Evolutionary conservation across 2,797 vertebrate species (phyloP).

Genomic region (Melanotaenia nigrans): DNA sequence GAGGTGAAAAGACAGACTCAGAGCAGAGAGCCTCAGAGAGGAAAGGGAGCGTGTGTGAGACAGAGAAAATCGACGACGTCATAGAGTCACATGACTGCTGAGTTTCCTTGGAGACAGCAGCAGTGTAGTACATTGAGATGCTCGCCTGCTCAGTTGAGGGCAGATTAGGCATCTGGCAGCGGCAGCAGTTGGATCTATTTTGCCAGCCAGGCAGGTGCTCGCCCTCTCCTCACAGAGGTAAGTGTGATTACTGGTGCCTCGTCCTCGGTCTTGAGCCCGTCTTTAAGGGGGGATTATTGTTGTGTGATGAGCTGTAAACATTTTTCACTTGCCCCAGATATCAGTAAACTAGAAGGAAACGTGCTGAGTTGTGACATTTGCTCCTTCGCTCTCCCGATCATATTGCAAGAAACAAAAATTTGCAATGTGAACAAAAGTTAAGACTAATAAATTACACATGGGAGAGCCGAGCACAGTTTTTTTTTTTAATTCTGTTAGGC

Average conservation of each 20-base stretch:
- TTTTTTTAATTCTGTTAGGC: constrained; percentile 24
- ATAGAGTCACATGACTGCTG: constrained; percentile 79
- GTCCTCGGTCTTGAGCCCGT: constrained; percentile 33
- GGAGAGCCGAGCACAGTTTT: background rate
- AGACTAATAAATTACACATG: constrained; percentile 7
- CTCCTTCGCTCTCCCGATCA: constrained; percentile 5
- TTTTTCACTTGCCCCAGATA: constrained; percentile 7
- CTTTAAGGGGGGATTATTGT: constrained; percentile 10
- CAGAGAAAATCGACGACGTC: constrained; percentile 67
- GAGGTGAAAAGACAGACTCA: constrained; percentile 45
- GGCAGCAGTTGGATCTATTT: constrained; percentile 77
- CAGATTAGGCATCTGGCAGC: constrained; percentile 78
- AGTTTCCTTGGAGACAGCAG: constrained; percentile 90
- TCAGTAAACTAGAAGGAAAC: background rate
- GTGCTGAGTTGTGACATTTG: constrained; percentile 15
- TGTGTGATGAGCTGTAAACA: constrained; percentile 13
- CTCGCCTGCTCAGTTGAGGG: constrained; percentile 79
- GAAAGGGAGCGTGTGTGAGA: constrained; percentile 37
- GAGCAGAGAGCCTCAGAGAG: constrained; percentile 48
- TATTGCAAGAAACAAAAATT: constrained; percentile 1
- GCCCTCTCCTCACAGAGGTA: constrained; percentile 75
- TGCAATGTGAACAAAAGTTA: constrained; percentile 13
- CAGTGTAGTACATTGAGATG: constrained; percentile 84
- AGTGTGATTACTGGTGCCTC: constrained; percentile 59
- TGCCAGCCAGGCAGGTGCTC: constrained; percentile 70